phyloP scores from a whole-genome alignment of 2,113 vertebrate genomes.

The Nematolebias whitei region DNA sequence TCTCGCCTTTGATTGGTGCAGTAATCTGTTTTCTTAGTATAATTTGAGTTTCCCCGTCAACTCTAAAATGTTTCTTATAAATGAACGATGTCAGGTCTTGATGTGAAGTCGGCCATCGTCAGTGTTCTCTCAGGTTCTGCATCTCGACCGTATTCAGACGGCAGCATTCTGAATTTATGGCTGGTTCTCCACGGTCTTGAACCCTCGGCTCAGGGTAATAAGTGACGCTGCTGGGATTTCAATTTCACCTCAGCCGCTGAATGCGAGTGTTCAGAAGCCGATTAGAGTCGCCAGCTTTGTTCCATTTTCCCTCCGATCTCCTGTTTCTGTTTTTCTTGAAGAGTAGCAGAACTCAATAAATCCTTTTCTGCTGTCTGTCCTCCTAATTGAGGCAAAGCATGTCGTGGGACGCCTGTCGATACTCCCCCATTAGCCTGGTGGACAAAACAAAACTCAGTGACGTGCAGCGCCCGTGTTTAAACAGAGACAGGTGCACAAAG shows the following conservation, averaged over 20 bases:
- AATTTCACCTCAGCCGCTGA: neutral
- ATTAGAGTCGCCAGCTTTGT: neutral
- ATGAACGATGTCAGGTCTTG: too few relatives aligned
- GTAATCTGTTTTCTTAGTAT: too few relatives aligned
- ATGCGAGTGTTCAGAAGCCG: neutral
- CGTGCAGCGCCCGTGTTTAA: constrained; percentile 4
- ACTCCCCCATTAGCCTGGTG: constrained; percentile 31
- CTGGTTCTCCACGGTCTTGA: neutral
- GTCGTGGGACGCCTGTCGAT: constrained; percentile 34
- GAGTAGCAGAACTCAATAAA: constrained; percentile 37
- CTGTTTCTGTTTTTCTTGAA: constrained; percentile 9
- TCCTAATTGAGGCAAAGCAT: neutral
- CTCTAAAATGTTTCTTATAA: too few relatives aligned
- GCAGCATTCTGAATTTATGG: too few relatives aligned
- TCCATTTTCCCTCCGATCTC: constrained; percentile 6
- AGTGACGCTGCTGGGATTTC: neutral
- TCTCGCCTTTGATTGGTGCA: too few relatives aligned
- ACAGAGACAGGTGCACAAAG: constrained; percentile 20
- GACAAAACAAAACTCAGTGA: constrained; percentile 34
- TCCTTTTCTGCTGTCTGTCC: constrained; percentile 6
- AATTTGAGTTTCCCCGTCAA: too few relatives aligned
- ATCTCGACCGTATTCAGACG: too few relatives aligned
- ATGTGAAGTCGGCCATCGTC: too few relatives aligned
- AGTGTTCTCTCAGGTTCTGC: too few relatives aligned
- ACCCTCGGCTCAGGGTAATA: neutral